Evolutionary conservation across 64 coral and sea anemone genomes (phyloP).

Genomic region (Pocillopora verrucosa): DNA sequence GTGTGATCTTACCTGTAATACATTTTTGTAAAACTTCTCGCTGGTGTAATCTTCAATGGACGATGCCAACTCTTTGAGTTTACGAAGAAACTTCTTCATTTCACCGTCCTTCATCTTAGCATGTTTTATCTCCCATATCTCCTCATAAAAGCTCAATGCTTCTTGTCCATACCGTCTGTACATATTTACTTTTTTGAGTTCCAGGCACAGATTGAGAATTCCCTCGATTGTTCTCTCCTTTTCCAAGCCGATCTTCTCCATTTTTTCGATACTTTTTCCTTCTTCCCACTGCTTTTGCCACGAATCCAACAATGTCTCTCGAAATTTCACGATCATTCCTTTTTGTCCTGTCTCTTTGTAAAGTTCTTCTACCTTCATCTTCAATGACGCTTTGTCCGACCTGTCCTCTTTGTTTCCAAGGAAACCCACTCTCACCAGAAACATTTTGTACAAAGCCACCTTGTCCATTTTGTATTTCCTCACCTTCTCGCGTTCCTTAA

Average conservation of each 20-base stretch:
- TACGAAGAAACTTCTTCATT: neutral
- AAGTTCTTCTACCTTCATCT: neutral
- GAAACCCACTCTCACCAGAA: neutral
- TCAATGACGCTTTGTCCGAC: neutral
- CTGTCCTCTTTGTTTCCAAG: neutral
- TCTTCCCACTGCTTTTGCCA: constrained; percentile 17
- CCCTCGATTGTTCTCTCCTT: neutral
- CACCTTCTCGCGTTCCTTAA: neutral
- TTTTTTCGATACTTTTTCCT: neutral
- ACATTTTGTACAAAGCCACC: neutral
- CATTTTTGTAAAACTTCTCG: neutral
- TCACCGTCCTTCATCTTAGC: neutral
- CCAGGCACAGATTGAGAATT: neutral
- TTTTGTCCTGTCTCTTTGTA: neutral
- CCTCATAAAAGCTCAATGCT: neutral
- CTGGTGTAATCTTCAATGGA: neutral
- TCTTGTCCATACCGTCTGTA: neutral
- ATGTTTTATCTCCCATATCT: neutral
- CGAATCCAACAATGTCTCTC: neutral
- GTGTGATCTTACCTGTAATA: neutral
- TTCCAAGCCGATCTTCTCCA: neutral
- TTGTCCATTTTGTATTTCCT: neutral
- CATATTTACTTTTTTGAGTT: neutral
- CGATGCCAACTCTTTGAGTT: neutral
- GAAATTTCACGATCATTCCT: neutral